Conservation (phyloP, 2,888 invertebrate genomes). For the Caenorhabditis sp. region DNA sequence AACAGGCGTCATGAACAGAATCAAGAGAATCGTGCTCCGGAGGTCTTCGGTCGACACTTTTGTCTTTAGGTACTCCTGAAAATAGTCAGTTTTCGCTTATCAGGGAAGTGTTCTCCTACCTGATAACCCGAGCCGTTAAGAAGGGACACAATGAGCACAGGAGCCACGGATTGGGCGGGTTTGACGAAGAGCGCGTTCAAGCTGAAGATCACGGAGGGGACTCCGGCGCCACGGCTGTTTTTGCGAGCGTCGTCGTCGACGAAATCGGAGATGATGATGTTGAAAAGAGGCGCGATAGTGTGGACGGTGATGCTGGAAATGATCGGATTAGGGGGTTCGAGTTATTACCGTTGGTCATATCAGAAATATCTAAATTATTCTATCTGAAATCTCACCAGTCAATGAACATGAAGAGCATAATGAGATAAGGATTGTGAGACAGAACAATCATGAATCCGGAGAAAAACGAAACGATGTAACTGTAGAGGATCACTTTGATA, state of each 20-base stretch:
- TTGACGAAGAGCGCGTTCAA: conserved; percentile 82
- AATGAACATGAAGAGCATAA: conserved; percentile 81
- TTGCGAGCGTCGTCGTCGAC: conserved; percentile 80
- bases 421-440: conserved; percentile 72
- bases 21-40: conserved; percentile 66
- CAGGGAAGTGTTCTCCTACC: conserved; percentile 58
- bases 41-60: conserved; percentile 65
- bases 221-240: conserved; percentile 68
- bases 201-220: conserved; percentile 82
- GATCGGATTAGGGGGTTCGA: too few relatives aligned
- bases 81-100: neutral
- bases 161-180: conserved; percentile 82
- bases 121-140: conserved; percentile 78
- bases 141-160: conserved; percentile 77
- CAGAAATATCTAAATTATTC: neutral
- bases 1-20: conserved; percentile 79
- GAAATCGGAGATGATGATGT: conserved; percentile 82
- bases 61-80: conserved; percentile 71
- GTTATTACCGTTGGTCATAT: too few relatives aligned
- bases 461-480: conserved; percentile 74
- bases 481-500: conserved; percentile 69
- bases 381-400: conserved; percentile 72
- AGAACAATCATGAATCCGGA: conserved; percentile 73
- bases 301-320: conserved; percentile 79
- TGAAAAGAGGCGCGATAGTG: conserved; percentile 81